Evolutionary conservation across 2,888 invertebrate genomes (phyloP).

Genomic region (Sympetrum striolatum): DNA sequence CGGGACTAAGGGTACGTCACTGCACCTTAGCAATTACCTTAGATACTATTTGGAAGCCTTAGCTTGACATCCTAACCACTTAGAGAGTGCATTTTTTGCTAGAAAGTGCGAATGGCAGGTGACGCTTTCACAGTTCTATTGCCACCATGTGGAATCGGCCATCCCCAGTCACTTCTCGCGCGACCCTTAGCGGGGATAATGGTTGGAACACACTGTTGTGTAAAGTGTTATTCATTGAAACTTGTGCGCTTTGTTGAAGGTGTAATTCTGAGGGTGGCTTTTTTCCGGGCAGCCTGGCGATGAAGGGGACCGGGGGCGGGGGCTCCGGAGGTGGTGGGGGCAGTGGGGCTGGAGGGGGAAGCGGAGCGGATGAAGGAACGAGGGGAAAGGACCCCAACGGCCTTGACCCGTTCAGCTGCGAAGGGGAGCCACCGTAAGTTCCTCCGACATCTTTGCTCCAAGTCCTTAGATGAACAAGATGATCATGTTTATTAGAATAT

Average conservation of each 20-base stretch:
- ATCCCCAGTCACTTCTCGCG: neutral
- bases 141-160: neutral
- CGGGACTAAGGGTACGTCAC: neutral
- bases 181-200: neutral
- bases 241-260: conserved; percentile 3
- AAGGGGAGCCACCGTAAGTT: conserved; percentile 78
- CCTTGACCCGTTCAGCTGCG: conserved; percentile 71
- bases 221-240: neutral
- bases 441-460: neutral
- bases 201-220: neutral
- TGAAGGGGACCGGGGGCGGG: conserved; percentile 27
- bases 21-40: neutral
- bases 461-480: neutral
- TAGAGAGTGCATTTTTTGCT: neutral
- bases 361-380: conserved; percentile 63
- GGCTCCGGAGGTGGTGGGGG: conserved; percentile 62
- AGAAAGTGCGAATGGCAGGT: neutral
- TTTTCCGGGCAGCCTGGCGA: conserved; percentile 25
- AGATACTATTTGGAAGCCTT: neutral
- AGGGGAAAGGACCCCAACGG: conserved; percentile 67
- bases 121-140: neutral
- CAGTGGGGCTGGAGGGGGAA: conserved; percentile 73
- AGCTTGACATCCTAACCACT: neutral
- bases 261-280: conserved; percentile 40
- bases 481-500: too few relatives aligned